Evolutionary conservation across 2,888 invertebrate species (phyloP), one percentile per base, ranked within the genome.

Genomic region (Drosophila robusta): DNA sequence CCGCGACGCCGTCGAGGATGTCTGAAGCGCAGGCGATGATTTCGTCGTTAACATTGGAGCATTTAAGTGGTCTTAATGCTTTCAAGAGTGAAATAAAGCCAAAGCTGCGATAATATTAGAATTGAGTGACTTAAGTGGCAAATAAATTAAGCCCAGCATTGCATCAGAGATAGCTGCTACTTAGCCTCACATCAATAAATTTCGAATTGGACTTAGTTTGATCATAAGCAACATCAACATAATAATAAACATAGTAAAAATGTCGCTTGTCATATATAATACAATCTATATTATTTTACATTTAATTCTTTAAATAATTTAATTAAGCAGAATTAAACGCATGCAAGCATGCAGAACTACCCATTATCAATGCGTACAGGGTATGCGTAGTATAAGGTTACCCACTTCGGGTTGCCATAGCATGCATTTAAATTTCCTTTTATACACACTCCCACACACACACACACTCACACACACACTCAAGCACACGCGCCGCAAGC

Each of bases 31-130:
- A 26, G 22, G 45, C 39, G 36, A 49, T 70, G 56, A 64, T 62
- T 74, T 67, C 22, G 51, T 51, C 70, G 67, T 65, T 63, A 68
- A 56, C 70, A 62, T 66, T 68, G 42, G 32, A 56, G 47, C 38
- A 39, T 56, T 70, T 65, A 65, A 70, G 76, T 52, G 49, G 70
- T 64, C 65, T 47, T 64, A 64, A 73, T 58, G 54, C 70, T 46
- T 9, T 63, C 75, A 42, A 73, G 57, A 57, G 63, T 57, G 8
- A 50, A 39, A 57, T 55, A 55, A 46, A 49, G 34, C 32, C 54
- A 42, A 14, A 42, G 32, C 62, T 36, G 34, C 3, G 45, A 62
- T 34, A 39, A 46, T 54, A 70, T 60, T 63, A 9, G 36, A 32
- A 51, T 62, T 34, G 54, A 63, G 34, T 36, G 16, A 41, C 18